Conservation (phyloP, 2,113 vertebrate species). For the Cettia cetti region DNA sequence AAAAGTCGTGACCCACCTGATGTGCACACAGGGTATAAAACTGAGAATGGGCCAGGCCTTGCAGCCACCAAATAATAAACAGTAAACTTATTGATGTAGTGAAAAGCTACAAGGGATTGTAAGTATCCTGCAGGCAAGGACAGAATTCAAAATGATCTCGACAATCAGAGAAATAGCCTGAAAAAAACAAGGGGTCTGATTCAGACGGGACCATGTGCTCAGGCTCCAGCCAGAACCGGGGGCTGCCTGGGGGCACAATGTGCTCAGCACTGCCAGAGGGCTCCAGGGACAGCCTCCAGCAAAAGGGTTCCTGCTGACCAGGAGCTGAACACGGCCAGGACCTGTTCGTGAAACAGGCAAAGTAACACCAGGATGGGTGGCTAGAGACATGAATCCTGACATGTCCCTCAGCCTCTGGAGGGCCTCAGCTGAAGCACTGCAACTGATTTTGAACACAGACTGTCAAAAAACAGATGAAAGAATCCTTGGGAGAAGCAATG, state of each 20-base stretch:
- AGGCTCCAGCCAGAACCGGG: neutral
- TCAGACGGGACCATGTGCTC: conserved; percentile 32
- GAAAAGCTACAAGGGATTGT: conserved; percentile 57
- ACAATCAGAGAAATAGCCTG: conserved; percentile 46
- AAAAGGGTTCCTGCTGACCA: neutral
- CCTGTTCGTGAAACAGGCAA: neutral
- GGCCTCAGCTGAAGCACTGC: neutral
- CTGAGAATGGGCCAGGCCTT: conserved; percentile 12
- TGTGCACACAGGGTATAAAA: neutral
- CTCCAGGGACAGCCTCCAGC: neutral
- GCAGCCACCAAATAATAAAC: conserved; percentile 47
- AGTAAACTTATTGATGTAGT: conserved; percentile 59
- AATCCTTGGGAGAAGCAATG: neutral
- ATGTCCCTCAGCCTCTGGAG: neutral
- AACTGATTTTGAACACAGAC: neutral
- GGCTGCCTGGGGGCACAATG: neutral
- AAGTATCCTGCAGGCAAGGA: conserved; percentile 52
- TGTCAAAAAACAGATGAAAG: neutral
- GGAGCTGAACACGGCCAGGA: rapidly evolving
- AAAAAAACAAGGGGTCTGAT: conserved; percentile 49
- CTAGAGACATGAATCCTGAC: neutral
- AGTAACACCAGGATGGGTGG: neutral
- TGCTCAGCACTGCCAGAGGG: neutral
- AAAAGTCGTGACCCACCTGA: neutral
- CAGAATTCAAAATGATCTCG: conserved; percentile 57